Base-by-base conservation (phyloP, 2,888 invertebrate species). In the Lysandra coridon region DNA sequence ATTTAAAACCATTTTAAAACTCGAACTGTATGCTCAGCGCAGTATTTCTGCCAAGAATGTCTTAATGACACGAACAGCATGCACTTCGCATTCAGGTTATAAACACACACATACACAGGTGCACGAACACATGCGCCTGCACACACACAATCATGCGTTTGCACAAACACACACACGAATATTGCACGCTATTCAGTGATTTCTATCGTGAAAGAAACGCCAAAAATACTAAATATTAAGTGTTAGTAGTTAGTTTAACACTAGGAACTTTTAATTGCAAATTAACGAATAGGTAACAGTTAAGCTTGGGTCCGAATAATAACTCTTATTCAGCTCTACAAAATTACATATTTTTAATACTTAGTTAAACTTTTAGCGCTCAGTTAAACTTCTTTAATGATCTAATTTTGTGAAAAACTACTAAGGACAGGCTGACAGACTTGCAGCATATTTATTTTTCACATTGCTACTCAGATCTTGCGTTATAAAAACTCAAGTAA, bases 1-100 rank as follows among this genome's bases (percentile, higher is more conserved):
- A 64, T 64, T 23, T 30, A 44, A 53, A 75, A 12, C 23, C 64
- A 30, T 30, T 64, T 23, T 30, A 44, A 53, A 75, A 75, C 75
- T 23, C 23, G 17, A n/a, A 40, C 73, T 23, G 23, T 23, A 73
- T 40, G 37, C 37, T 37, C 40, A 14, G 30, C 75, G 75, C 23
- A 23, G 23, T 30, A 12, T 30, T 73, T 37, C n/a, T 75, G 75
- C 75, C 75, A 75, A 75, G 75, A 49, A 75, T 75, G 49, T 75
- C 75, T 3, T 75, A 53, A 75, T 75, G 44, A 40, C 10, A 49
- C 75, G 30, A 75, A 30, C 44, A 4, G 44, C 14, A 53, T 23
- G 12, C 30, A 30, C 44, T 75, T 75, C 4, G 49, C 49, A 75
- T 75, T 75, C 75, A 75, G 44, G 75, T 75, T 64, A 64, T 64